Base-by-base conservation (phyloP, 37 sponge, comb jelly and placozoan genomes). In the Spongia lamella region DNA sequence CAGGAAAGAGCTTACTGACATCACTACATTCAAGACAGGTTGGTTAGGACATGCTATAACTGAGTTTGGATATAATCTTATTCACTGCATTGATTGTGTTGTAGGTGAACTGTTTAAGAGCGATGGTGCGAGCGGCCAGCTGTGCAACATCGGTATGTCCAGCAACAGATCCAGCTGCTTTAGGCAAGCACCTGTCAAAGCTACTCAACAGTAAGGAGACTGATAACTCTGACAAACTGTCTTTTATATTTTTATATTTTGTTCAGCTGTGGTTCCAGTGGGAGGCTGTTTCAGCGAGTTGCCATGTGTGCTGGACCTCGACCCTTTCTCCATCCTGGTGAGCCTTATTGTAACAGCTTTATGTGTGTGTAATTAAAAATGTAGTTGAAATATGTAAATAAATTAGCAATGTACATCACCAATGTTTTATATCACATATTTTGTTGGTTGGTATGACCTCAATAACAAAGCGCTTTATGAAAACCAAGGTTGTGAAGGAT, bases 221-320 rank as follows among this genome's bases (percentile, higher is more conserved):
- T 50, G 7, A 17, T 14, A 43, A 43, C 9, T 43, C 7, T 43
- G n/a, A n/a, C 5, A 43, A 43, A 43, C 47, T 43, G n/a, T n/a
- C n/a, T n/a, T n/a, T n/a, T n/a, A n/a, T n/a, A 43, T 43, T 43
- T 5, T 9, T 43, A 5, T 43, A 13, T 43, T 5, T 63, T 36
- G 43, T 50, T 7, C 35, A 81, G 82, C 57, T 17, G 38, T 81
- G 5, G 25, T 81, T 14, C 74, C 59, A 35, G 64, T 51, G 26
- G 31, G 31, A 5, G 26, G 32, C 26, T 52, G 80, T 50, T 79
- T 79, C 61, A 6, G 65, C 38, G 76, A 75, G 51, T 29, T 70
- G 20, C 89, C 89, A 1, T 75, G 37, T 33, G 61, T 89, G 36
- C 61, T 83, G 24, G 83, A 78, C 17, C 24, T 89, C 39, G 84